phyloP scores from a whole-genome alignment of 2,888 invertebrate genomes.

The Apamea anceps region DNA sequence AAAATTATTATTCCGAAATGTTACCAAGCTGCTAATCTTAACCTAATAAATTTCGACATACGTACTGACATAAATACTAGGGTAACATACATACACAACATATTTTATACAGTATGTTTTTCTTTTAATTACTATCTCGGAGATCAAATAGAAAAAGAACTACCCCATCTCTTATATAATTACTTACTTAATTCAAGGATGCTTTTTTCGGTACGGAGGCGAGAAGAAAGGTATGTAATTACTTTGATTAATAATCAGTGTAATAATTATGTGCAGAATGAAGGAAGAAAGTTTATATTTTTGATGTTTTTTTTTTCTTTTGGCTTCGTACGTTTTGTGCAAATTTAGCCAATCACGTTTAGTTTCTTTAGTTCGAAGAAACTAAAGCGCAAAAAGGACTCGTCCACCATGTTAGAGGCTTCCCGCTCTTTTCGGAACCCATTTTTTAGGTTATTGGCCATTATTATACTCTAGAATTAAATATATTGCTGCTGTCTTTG shows the following conservation, averaged over 20 bases:
- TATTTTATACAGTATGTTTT: background rate
- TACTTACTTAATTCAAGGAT: slow-evolving; percentile 48
- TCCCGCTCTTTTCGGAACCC: background rate
- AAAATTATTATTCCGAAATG: background rate
- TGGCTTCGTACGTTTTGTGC: background rate
- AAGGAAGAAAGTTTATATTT: too few species aligned
- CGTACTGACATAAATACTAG: background rate
- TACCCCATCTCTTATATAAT: slow-evolving; percentile 26
- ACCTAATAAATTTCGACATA: slow-evolving; percentile 1
- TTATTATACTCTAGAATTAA: too few species aligned
- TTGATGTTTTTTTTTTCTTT: too few species aligned
- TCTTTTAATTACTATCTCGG: background rate
- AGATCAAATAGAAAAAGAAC: slow-evolving; percentile 39
- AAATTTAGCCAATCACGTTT: background rate
- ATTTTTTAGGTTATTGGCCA: background rate
- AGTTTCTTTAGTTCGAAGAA: background rate
- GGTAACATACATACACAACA: background rate
- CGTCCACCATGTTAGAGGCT: background rate
- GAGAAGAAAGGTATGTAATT: slow-evolving; percentile 38
- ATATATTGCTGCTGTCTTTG: too few species aligned
- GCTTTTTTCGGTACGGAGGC: slow-evolving; percentile 13
- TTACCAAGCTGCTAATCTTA: background rate
- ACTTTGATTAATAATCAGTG: slow-evolving; percentile 40
- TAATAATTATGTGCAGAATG: background rate
- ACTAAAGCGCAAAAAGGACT: background rate